These are phyloP conservation scores for Atherinosoma microstoma DNA, from an alignment of 2,797 vertebrate species.

Conservation along the genomic window DNA sequence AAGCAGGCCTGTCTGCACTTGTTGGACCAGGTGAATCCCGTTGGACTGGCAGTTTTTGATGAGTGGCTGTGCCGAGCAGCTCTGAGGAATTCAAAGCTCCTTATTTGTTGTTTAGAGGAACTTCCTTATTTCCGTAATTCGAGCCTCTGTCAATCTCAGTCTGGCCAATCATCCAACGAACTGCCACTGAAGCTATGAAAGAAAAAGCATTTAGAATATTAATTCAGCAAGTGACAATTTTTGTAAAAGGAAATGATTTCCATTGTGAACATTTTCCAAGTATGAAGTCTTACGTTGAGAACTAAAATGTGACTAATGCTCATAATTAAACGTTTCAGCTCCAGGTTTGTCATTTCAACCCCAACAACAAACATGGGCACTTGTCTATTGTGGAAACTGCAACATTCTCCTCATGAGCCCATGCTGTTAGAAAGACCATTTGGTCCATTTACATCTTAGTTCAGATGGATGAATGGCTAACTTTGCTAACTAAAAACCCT, in stretches of 20 bases:
- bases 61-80: slow-evolving; percentile 22
- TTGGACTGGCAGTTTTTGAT: slow-evolving; percentile 43
- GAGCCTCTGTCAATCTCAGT: slow-evolving; percentile 94
- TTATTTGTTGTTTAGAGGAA: slow-evolving; percentile 82
- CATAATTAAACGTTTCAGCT: neutral
- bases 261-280: neutral
- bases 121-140: slow-evolving; percentile 88
- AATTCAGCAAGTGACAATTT: neutral
- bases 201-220: slow-evolving; percentile 22
- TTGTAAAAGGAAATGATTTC: neutral
- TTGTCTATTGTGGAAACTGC: slow-evolving; percentile 39
- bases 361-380: neutral
- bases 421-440: slow-evolving; percentile 15
- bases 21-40: slow-evolving; percentile 12
- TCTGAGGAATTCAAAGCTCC: slow-evolving; percentile 41
- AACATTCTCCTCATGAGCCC: slow-evolving; percentile 35
- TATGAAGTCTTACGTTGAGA: neutral
- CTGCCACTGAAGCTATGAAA: slow-evolving; percentile 87
- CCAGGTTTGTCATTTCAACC: slow-evolving; percentile 8
- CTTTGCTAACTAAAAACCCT: slow-evolving; percentile 30
- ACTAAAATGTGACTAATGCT: neutral
- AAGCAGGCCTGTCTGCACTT: slow-evolving; percentile 40
- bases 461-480: slow-evolving; percentile 8
- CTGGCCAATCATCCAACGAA: slow-evolving; percentile 96
- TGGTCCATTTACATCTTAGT: slow-evolving; percentile 8